A percentile compares a stretch with the other conserved stretches of the same genome.
phyloP scores from a whole-genome alignment of 1,140 invertebrate genomes.

The Heliconius hermathena region DNA sequence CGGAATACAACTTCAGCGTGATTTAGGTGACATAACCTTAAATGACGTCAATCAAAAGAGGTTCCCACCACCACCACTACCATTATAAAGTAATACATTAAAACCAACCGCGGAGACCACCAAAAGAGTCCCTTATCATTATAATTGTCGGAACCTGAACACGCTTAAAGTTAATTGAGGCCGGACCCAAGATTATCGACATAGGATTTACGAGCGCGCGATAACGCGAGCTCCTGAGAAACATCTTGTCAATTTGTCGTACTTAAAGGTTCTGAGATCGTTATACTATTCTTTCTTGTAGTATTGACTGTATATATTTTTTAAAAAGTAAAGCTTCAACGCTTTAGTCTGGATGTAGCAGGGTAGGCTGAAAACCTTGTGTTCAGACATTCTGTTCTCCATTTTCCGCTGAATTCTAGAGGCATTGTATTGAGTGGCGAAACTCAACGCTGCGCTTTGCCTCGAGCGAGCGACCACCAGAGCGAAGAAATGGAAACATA shows the following conservation, averaged over 20 bases:
- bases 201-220: conserved; percentile 52
- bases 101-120: conserved; percentile 49
- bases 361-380: no score
- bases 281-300: no score
- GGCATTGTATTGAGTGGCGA: no score
- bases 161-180: conserved; percentile 71
- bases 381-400: no score
- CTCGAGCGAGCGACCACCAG: no score
- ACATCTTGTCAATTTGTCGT: conserved; percentile 27
- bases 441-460: no score
- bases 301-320: no score
- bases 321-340: no score
- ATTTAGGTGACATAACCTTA: not conserved
- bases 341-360: no score
- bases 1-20: no score
- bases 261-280: not conserved
- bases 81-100: not conserved
- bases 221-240: conserved; percentile 25
- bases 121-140: conserved; percentile 60
- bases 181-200: conserved; percentile 57
- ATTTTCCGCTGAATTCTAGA: no score
- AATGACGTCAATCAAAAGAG: not conserved
- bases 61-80: not conserved
- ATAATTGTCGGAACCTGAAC: conserved; percentile 63
- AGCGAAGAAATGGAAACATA: no score